These are phyloP conservation scores for Diplosoma virens DNA, from an alignment of 23 tunicate genomes.

Conservation along the genomic window DNA sequence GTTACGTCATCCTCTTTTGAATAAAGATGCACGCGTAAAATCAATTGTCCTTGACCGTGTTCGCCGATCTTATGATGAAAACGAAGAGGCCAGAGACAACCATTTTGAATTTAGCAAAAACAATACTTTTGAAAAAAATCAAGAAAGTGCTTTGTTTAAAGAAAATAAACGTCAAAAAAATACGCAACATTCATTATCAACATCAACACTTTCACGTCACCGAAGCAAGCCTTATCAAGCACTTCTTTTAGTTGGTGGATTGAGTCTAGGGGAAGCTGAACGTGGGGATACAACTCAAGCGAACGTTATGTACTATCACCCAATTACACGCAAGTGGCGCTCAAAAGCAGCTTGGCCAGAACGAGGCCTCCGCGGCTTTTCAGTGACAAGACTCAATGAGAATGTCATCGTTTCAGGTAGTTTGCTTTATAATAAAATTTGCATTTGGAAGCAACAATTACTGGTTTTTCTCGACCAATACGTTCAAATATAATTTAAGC, in stretches of 20 bases:
- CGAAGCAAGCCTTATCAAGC: slow-evolving; percentile 32
- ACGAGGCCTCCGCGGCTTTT: slow-evolving; percentile 74
- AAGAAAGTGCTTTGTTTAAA: no score
- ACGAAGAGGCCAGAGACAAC: background rate
- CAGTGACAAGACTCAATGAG: slow-evolving; percentile 53
- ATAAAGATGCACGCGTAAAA: slow-evolving; percentile 14
- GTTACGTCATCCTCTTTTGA: slow-evolving; percentile 34
- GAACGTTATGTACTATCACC: slow-evolving; percentile 67
- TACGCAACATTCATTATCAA: no score
- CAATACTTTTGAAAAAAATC: no score
- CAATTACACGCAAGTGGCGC: slow-evolving; percentile 40
- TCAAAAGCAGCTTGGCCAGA: slow-evolving; percentile 65
- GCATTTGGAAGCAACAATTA: background rate
- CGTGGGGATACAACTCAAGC: slow-evolving; percentile 75
- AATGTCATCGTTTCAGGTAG: slow-evolving; percentile 71
- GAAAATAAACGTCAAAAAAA: no score
- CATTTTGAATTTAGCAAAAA: background rate
- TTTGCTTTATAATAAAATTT: background rate
- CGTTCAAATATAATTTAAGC: background rate
- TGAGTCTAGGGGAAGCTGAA: slow-evolving; percentile 77
- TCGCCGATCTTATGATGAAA: slow-evolving; percentile 41
- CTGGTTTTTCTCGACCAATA: background rate
- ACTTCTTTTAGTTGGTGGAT: slow-evolving; percentile 61
- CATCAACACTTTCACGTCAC: slow-evolving; percentile 1
- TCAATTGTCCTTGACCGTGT: slow-evolving; percentile 37